A percentile compares a stretch with the other conserved stretches of the same genome.
Conservation (phyloP, 2,797 vertebrate genomes). For the Thripadectes ignobilis region DNA sequence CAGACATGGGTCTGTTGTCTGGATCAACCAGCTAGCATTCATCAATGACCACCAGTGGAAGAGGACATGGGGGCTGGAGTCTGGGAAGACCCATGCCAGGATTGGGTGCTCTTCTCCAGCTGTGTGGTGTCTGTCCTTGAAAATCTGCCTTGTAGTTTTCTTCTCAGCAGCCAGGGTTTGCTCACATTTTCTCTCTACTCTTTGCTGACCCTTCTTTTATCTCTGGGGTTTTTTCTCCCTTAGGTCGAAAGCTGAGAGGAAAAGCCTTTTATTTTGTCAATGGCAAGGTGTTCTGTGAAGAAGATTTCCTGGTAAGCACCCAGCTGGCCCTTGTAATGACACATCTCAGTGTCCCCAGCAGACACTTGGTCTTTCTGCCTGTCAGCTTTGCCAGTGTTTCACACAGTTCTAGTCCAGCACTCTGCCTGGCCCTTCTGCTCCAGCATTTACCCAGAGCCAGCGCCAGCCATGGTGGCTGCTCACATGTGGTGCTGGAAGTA, state of each 20-base stretch:
- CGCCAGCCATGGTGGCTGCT: not conserved
- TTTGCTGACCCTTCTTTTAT: not conserved
- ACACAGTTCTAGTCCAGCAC: not conserved
- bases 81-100: not conserved
- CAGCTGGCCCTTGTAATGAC: not conserved
- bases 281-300: conserved; percentile 97
- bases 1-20: not conserved
- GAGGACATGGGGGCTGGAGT: not conserved
- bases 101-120: not conserved
- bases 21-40: not conserved
- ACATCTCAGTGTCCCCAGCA: rapidly evolving
- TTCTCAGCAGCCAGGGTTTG: not conserved
- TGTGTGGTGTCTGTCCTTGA: rapidly evolving
- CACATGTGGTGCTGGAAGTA: not conserved
- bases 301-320: conserved; percentile 93
- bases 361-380: not conserved
- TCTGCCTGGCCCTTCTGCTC: not conserved
- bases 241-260: conserved; percentile 92
- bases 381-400: not conserved
- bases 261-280: conserved; percentile 99
- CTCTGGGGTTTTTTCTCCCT: not conserved
- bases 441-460: not conserved
- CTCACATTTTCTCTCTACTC: not conserved
- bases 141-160: not conserved
- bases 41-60: not conserved